Evolutionary conservation across 2,113 vertebrate species (phyloP).

Genomic region (Calyptommatus sinebrachiatus): DNA sequence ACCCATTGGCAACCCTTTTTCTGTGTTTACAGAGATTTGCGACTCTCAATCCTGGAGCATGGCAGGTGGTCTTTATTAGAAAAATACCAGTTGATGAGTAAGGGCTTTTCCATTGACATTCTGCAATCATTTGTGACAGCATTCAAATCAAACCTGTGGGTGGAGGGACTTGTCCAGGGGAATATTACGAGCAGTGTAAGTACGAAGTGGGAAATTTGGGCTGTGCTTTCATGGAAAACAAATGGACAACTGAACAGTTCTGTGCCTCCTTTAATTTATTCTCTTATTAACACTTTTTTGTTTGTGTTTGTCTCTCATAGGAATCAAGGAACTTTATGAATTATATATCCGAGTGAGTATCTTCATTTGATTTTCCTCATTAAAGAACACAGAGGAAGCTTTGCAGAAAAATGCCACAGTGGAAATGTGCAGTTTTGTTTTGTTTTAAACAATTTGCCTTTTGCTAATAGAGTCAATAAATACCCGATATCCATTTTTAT

Average conservation of each 20-base stretch:
- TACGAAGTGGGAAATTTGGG: constrained; percentile 12
- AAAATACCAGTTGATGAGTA: constrained; percentile 77
- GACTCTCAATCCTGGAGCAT: constrained; percentile 81
- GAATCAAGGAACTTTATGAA: constrained; percentile 67
- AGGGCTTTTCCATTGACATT: constrained; percentile 73
- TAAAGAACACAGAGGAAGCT: background rate
- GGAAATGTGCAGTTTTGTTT: background rate
- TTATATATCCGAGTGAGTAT: constrained; percentile 67
- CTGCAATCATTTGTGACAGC: constrained; percentile 73
- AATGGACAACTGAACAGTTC: fast-evolving
- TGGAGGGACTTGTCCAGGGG: constrained; percentile 86
- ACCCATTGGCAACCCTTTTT: background rate
- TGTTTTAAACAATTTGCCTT: background rate
- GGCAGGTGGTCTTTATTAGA: constrained; percentile 84
- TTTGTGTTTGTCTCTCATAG: constrained; percentile 31
- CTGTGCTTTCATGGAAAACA: background rate
- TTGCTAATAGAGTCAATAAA: background rate
- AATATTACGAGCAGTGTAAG: constrained; percentile 83
- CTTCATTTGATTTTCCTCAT: background rate
- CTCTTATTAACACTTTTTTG: background rate
- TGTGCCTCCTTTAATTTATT: background rate
- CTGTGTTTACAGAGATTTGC: constrained; percentile 74
- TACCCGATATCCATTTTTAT: background rate
- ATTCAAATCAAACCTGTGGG: constrained; percentile 81
- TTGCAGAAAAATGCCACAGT: background rate